Evolutionary conservation across 2,888 invertebrate species (phyloP), one percentile per base, ranked within the genome.

Genomic region (Abscondita cerata): DNA sequence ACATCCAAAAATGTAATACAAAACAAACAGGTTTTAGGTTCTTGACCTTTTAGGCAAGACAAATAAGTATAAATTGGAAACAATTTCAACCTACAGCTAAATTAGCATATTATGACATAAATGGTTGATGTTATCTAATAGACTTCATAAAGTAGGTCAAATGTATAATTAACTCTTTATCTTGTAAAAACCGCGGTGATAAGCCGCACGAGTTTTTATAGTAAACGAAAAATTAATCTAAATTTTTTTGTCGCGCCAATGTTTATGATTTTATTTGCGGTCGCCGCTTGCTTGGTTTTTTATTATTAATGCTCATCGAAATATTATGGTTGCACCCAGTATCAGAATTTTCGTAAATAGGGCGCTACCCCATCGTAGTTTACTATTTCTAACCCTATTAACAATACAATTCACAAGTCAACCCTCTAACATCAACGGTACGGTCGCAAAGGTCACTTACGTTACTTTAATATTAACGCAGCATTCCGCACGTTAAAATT

Each of bases 51-150:
- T 36, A 11, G 41, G 34, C 25, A 25, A 50, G 58, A 52, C 52
- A 52, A 57, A 57, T 52, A 52, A 44, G 50, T 34, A 58, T 40
- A 58, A 51, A 52, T 52, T 52, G 52, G 51, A 44, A 58, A 52
- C 41, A 52, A 52, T 58, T 51, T 58, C 41, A 52, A 19, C 58
- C 58, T 52, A 58, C 58, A 31, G 44, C 25, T 13, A 18, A 52
- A 59, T 59, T 59, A 59, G 47, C 52, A 59, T 58, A 58, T 52
- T 58, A 52, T 51, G 58, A 59, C 58, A 58, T 58, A 53, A 59
- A 59, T 40, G 25, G 47, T 33, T 47, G 52, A 59, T 59, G 59
- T 59, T 54, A 54, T 59, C 59, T 54, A 59, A 59, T 59, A 59
- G 41, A 52, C 53, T 47, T 47, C 15, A 52, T 59, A 59, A 50